phyloP scores from a whole-genome alignment of 2,888 invertebrate genomes.

The Beris morrisii region DNA sequence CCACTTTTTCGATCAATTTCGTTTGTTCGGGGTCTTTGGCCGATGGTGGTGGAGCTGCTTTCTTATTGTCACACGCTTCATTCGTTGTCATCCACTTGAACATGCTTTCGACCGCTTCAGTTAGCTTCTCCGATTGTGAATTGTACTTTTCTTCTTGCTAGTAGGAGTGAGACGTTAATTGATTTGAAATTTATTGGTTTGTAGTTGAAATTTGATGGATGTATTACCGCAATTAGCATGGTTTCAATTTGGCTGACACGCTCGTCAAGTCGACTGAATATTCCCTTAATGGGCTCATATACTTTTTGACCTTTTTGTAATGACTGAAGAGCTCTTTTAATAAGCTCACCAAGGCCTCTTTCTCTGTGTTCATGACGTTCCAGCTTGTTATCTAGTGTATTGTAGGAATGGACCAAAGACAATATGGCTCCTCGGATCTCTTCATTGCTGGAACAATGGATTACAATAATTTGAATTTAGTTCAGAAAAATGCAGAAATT shows the following conservation, averaged over 20 bases:
- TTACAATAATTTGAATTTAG: neutral
- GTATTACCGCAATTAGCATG: slow-evolving; percentile 67
- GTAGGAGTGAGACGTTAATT: slow-evolving; percentile 10
- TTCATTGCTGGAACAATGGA: slow-evolving; percentile 45
- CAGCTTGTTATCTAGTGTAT: slow-evolving; percentile 77
- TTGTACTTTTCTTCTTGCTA: slow-evolving; percentile 56
- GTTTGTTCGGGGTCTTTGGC: slow-evolving; percentile 34
- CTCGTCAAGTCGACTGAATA: slow-evolving; percentile 72
- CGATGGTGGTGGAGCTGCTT: slow-evolving; percentile 39
- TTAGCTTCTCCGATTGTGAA: slow-evolving; percentile 51
- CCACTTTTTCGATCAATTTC: slow-evolving; percentile 47
- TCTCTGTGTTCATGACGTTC: slow-evolving; percentile 84
- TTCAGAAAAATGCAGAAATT: neutral
- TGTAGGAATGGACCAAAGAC: slow-evolving; percentile 77
- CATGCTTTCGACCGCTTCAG: slow-evolving; percentile 51
- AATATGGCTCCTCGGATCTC: slow-evolving; percentile 71
- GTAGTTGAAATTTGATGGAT: slow-evolving; percentile 1
- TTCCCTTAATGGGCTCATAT: slow-evolving; percentile 70
- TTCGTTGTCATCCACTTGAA: slow-evolving; percentile 55
- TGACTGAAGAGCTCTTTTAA: slow-evolving; percentile 71
- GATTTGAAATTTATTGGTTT: neutral
- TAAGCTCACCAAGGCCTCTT: slow-evolving; percentile 73
- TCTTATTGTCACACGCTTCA: slow-evolving; percentile 44
- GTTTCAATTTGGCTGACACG: slow-evolving; percentile 76
- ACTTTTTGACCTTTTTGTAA: slow-evolving; percentile 74